Percentiles rank a stretch among this genome's conserved stretches.
Evolutionary conservation across 2,113 vertebrate genomes (phyloP).

Genomic region (Ophthalmolycus amberensis): DNA sequence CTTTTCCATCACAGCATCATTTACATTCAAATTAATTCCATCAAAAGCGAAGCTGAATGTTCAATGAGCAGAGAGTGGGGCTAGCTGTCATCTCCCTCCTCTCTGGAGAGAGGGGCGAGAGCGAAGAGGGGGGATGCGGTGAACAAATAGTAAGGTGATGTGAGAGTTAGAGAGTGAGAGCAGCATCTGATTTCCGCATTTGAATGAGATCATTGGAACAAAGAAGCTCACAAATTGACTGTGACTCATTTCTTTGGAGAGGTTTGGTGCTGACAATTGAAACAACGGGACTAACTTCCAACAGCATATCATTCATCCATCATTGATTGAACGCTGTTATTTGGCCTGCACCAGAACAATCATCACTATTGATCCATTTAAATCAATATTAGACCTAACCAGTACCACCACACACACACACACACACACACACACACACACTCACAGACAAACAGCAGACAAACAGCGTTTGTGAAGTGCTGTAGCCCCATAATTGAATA

Average conservation of each 20-base stretch:
- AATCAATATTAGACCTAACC: conserved; percentile 60
- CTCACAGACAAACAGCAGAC: neutral
- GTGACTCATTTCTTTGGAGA: conserved; percentile 9
- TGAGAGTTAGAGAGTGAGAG: conserved; percentile 12
- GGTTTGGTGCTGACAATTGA: conserved; percentile 16
- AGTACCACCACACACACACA: neutral
- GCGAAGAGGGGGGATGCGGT: neutral
- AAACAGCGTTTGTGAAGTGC: conserved; percentile 64
- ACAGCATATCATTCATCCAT: conserved; percentile 24
- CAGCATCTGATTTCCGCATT: conserved; percentile 18
- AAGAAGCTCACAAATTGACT: conserved; percentile 4
- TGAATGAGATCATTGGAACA: conserved; percentile 28
- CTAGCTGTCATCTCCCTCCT: conserved; percentile 50
- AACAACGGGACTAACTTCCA: conserved; percentile 11
- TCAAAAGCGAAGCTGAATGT: conserved; percentile 75
- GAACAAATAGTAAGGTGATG: conserved; percentile 28
- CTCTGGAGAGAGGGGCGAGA: conserved; percentile 34
- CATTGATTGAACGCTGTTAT: conserved; percentile 37
- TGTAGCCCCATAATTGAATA: conserved; percentile 74
- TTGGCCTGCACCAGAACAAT: conserved; percentile 55
- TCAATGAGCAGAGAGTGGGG: conserved; percentile 64
- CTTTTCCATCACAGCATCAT: conserved; percentile 68
- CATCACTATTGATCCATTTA: conserved; percentile 64
- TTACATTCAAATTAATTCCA: conserved; percentile 81
- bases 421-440: neutral